Conservation (phyloP, 2,888 invertebrate species). For the Lepidonotus clava region DNA sequence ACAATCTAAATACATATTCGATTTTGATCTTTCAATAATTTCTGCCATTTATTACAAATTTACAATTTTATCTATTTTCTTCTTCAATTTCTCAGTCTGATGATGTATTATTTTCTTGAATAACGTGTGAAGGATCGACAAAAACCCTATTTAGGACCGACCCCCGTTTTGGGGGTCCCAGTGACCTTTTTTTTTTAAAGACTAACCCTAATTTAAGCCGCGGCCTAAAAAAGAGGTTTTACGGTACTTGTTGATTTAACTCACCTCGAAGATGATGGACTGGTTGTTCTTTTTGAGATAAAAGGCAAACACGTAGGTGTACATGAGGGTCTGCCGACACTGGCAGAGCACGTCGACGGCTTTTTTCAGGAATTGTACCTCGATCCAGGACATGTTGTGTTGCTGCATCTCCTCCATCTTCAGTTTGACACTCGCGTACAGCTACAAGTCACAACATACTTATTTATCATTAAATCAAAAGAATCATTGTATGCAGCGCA, state of each 20-base stretch:
- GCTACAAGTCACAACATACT: too few species aligned
- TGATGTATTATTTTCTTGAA: not conserved
- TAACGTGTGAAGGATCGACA: not conserved
- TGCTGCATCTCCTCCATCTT: conserved; percentile 99
- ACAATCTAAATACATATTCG: too few species aligned
- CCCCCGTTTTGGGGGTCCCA: too few species aligned
- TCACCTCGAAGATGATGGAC: conserved; percentile 96
- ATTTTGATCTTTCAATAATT: too few species aligned
- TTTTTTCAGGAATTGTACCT: conserved; percentile 98
- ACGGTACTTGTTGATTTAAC: conserved; percentile 64
- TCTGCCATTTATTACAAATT: too few species aligned
- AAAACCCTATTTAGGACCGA: too few species aligned
- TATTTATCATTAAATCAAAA: too few species aligned
- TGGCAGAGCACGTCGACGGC: conserved; percentile 90
- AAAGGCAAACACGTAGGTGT: conserved; percentile 99
- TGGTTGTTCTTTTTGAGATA: conserved; percentile 99
- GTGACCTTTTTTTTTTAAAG: not conserved
- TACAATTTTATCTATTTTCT: too few species aligned
- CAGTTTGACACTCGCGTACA: conserved; percentile 96
- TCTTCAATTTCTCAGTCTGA: not conserved
- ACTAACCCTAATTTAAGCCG: not conserved
- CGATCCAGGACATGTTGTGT: conserved; percentile 99
- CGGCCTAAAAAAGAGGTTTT: not conserved
- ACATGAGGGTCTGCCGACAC: conserved; percentile 98
- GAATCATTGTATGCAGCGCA: too few species aligned